Conservation (phyloP, 92 coral and sea anemone species). For the Metridium senile region DNA sequence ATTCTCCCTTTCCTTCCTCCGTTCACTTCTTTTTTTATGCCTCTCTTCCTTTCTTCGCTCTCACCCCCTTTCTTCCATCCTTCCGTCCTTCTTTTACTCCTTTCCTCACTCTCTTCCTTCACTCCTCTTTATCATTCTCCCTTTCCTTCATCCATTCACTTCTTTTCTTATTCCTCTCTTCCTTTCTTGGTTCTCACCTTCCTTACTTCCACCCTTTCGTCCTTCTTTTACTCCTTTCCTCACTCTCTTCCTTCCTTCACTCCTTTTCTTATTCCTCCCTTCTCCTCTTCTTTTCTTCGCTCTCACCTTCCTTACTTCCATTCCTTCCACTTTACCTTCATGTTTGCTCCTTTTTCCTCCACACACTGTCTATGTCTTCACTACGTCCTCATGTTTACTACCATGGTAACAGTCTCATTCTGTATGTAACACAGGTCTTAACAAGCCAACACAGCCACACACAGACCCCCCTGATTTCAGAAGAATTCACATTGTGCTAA, state of each 20-base stretch:
- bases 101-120: too few species aligned
- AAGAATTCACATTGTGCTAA: not conserved
- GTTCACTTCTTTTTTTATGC: too few species aligned
- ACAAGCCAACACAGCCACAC: not conserved
- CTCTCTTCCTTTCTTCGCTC: too few species aligned
- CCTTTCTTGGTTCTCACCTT: too few species aligned
- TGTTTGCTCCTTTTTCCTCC: not conserved
- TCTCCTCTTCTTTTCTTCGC: not conserved
- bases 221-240: not conserved
- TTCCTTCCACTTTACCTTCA: not conserved
- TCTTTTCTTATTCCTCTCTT: not conserved
- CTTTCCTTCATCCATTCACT: not conserved
- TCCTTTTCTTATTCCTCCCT: not conserved
- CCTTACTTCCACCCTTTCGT: not conserved
- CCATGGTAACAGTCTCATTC: not conserved
- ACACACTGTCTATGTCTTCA: not conserved
- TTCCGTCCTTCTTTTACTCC: too few species aligned
- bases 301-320: not conserved
- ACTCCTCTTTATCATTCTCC: too few species aligned
- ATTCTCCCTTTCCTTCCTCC: too few species aligned
- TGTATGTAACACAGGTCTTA: conserved; percentile 2
- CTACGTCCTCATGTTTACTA: not conserved
- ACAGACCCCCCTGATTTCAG: not conserved
- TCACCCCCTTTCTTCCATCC: too few species aligned
- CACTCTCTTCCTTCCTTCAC: not conserved